Percentiles rank a stretch among this genome's conserved stretches.
phyloP scores from a whole-genome alignment of 2,888 invertebrate genomes.

The Podabrus alpinus region DNA sequence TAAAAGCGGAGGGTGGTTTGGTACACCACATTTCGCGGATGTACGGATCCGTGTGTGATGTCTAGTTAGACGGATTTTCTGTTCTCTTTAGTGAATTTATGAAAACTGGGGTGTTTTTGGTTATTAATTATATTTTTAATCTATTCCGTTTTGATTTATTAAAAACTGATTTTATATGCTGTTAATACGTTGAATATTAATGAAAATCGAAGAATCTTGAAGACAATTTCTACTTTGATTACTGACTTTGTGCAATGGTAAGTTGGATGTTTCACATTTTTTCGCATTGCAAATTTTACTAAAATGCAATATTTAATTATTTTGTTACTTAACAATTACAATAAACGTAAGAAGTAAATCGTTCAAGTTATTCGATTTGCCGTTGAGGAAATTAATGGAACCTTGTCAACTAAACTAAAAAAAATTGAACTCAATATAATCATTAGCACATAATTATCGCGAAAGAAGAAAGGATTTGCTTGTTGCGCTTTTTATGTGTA shows the following conservation, averaged over 20 bases:
- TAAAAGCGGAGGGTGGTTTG: conserved; percentile 49
- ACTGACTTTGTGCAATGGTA: background rate
- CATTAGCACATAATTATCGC: background rate
- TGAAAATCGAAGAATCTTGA: background rate
- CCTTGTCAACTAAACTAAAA: background rate
- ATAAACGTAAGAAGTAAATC: background rate
- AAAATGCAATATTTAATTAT: background rate
- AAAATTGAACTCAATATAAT: background rate
- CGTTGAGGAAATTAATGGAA: background rate
- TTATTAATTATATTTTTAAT: conserved; percentile 13
- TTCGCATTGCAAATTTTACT: background rate
- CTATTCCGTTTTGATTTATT: conserved; percentile 8
- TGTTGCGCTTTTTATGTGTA: background rate
- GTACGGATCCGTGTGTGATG: conserved; percentile 32
- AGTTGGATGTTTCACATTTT: background rate
- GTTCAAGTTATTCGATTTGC: background rate
- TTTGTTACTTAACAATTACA: background rate
- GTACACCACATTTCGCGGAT: conserved; percentile 47
- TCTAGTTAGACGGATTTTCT: conserved; percentile 32
- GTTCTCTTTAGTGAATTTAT: conserved; percentile 16
- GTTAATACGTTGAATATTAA: conserved; percentile 12
- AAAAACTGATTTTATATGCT: conserved; percentile 9
- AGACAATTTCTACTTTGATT: background rate
- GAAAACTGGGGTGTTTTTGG: conserved; percentile 20
- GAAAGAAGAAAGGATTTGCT: background rate